Evolutionary conservation across 1,140 invertebrate species (phyloP), one percentile per base, ranked within the genome.

Genomic region (Augochlora pura): DNA sequence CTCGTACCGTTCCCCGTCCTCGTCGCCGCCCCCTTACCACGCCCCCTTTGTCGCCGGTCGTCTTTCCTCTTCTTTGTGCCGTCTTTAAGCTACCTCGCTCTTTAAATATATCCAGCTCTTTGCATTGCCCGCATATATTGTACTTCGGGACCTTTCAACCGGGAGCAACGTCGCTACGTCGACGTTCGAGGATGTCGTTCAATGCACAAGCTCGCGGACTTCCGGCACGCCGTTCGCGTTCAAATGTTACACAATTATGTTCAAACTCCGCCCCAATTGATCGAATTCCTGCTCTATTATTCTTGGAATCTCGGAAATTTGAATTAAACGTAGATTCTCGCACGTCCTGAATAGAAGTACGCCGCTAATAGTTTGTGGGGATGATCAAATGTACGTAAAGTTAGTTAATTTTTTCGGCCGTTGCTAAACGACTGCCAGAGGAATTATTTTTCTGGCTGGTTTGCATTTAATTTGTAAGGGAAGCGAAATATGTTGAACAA

Each of bases 131-230:
- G 54, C 54, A 57, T 57, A 57, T 57, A 57, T 57, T n/a, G 54
- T 57, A 57, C 54, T 57, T 57, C n/a, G 49, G n/a, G 54, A 57
- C 54, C 54, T n/a, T 57, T 57, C 21, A 57, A 54, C 21, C 42
- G 42, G 42, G 32, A 32, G 4, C 32, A 32, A 32, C 42, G 42
- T 0, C 1, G 18, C 16, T 7, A 57, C 21, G 21, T 8, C 54
- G 54, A 9, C 54, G 54, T 57, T 57, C 54, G 54, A 57, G 54
- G 54, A 57, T 57, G 54, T n/a, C 54, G 54, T 57, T 57, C n/a
- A 57, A 57, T 57, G 54, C 54, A 57, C 54, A n/a, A 57, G 18
- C n/a, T 57, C 54, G 18, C n/a, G 8, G 54, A 57, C 21, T 57
- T 57, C 54, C n/a, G n/a, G 9, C 21, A n/a, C 54, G 54, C 21